Percentiles rank a stretch among this genome's conserved stretches.
phyloP scores from a whole-genome alignment of 2,797 vertebrate species.

The Sphenopsis melanotis region DNA sequence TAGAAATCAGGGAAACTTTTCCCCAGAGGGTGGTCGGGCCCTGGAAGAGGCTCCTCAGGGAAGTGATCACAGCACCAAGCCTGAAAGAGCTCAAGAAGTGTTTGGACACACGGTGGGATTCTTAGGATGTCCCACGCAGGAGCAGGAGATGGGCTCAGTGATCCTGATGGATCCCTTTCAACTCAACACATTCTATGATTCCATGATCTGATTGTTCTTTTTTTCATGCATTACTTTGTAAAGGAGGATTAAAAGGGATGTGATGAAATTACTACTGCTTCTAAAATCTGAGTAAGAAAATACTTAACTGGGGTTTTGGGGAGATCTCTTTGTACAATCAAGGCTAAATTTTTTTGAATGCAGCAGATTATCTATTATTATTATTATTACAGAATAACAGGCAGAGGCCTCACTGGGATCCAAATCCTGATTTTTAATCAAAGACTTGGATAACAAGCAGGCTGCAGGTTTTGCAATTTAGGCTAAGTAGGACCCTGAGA shows the following conservation, averaged over 20 bases:
- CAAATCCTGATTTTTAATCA: neutral
- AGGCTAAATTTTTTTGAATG: neutral
- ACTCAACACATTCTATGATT: neutral
- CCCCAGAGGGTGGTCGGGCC: accelerated
- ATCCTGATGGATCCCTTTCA: neutral
- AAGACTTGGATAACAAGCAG: neutral
- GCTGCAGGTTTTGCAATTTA: neutral
- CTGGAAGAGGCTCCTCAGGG: neutral
- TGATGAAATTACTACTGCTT: neutral
- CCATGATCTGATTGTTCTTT: neutral
- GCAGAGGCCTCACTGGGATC: neutral
- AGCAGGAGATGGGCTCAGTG: neutral
- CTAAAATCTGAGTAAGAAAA: neutral
- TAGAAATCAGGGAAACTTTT: neutral
- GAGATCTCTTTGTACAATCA: neutral
- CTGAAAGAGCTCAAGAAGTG: neutral
- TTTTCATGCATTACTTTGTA: neutral
- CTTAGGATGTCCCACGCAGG: neutral
- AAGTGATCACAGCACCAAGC: neutral
- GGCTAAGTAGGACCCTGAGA: neutral
- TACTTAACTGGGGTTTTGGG: neutral
- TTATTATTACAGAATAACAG: neutral
- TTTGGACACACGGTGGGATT: neutral
- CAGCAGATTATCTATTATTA: neutral
- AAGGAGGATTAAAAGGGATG: neutral